Percentiles rank a stretch among this genome's conserved stretches.
Evolutionary conservation across 2,797 vertebrate species (phyloP).

Genomic region (Sternarchorhynchus goeldii): DNA sequence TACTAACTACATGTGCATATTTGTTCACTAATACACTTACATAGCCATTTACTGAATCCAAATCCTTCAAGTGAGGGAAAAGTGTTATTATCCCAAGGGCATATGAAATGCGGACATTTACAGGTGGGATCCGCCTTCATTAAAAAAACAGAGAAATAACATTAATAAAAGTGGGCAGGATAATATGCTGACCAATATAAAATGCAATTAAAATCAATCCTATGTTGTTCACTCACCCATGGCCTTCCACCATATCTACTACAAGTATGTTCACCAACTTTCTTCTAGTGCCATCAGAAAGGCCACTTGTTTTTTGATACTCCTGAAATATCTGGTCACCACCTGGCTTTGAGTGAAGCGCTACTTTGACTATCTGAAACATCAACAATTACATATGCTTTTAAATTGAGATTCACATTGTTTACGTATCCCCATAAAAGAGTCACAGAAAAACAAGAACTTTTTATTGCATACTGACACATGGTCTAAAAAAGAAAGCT

Average conservation of each 20-base stretch:
- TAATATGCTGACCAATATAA: too few species aligned
- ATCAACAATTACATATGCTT: conserved; percentile 8
- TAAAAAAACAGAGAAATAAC: conserved; percentile 20
- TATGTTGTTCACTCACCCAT: too few species aligned
- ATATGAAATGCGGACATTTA: conserved; percentile 21
- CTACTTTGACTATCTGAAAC: conserved; percentile 22
- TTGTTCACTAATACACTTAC: too few species aligned
- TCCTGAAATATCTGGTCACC: conserved; percentile 24
- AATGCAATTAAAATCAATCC: too few species aligned
- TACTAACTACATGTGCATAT: too few species aligned
- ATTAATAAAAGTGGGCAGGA: too few species aligned
- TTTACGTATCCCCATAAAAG: conserved; percentile 1
- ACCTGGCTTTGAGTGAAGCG: conserved; percentile 9
- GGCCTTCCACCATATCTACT: background rate
- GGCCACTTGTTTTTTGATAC: background rate
- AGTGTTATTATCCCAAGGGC: conserved; percentile 42
- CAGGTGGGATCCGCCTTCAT: conserved; percentile 34
- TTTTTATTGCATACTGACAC: background rate
- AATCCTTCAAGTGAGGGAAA: conserved; percentile 43
- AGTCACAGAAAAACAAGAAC: background rate
- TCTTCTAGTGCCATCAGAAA: conserved; percentile 13
- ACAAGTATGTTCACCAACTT: conserved; percentile 22
- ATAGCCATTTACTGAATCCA: background rate
- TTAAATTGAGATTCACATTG: conserved; percentile 7
- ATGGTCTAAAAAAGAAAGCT: too few species aligned